Conservation (phyloP, 2,797 vertebrate genomes). For the Psittacula echo region DNA sequence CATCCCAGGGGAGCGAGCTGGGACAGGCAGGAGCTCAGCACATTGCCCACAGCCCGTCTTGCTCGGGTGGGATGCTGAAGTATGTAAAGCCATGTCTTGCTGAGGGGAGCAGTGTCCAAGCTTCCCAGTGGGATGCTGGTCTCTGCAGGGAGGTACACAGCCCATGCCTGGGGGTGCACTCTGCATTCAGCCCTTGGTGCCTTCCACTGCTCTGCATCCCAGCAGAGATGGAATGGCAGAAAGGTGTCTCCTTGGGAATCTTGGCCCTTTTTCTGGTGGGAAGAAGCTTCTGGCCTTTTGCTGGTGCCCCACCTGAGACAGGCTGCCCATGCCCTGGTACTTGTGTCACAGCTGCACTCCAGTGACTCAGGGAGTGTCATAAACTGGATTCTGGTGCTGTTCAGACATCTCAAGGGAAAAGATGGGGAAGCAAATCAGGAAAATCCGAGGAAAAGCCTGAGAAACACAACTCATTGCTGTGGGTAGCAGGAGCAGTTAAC, state of each 20-base stretch:
- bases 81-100: neutral
- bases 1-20: neutral
- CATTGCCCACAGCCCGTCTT: neutral
- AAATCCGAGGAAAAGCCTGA: neutral
- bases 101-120: neutral
- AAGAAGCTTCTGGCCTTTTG: neutral
- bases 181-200: neutral
- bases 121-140: neutral
- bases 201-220: neutral
- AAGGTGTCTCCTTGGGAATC: neutral
- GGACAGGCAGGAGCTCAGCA: neutral
- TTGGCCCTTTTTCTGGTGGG: neutral
- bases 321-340: neutral
- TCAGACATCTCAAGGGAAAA: neutral
- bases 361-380: neutral
- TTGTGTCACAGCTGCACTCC: neutral
- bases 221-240: neutral
- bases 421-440: neutral
- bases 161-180: accelerated
- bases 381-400: neutral
- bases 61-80: neutral
- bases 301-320: neutral
- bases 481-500: neutral
- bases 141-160: neutral
- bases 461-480: neutral